phyloP scores from a whole-genome alignment of 2,113 vertebrate species.

The Urocitellus parryii region DNA sequence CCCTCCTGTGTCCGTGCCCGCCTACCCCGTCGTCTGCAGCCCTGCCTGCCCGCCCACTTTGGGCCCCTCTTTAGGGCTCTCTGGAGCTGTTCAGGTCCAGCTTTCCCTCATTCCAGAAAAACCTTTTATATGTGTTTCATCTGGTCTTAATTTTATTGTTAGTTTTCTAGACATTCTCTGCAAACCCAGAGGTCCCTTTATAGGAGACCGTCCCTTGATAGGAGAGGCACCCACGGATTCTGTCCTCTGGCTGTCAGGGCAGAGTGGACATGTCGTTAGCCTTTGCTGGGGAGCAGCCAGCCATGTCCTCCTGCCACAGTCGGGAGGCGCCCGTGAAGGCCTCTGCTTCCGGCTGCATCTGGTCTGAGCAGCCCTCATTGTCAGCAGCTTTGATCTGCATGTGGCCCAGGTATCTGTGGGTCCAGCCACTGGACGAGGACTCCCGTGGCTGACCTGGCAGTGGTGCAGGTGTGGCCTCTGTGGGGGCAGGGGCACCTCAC shows the following conservation, averaged over 20 bases:
- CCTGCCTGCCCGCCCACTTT: background rate
- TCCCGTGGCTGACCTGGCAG: background rate
- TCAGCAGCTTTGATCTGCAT: accelerated
- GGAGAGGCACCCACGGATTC: background rate
- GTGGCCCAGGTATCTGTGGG: accelerated
- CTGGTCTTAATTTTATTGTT: conserved; percentile 19
- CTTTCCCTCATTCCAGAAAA: background rate
- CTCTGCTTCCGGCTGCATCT: accelerated
- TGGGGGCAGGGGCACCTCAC: background rate
- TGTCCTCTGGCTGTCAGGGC: background rate
- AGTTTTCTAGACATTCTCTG: background rate
- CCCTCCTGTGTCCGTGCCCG: accelerated
- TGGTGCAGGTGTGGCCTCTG: background rate
- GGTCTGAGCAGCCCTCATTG: background rate
- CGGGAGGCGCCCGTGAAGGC: background rate
- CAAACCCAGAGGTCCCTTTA: background rate
- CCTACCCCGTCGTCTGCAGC: background rate
- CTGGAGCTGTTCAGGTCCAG: background rate
- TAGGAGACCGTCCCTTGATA: background rate
- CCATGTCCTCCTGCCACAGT: accelerated
- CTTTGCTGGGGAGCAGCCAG: background rate
- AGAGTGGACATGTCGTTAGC: background rate
- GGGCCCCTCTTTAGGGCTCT: background rate
- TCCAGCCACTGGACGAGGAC: background rate
- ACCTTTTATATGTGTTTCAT: background rate